These are phyloP conservation scores for Norana najaformis DNA, from an alignment of 2,888 invertebrate genomes.

Conservation along the genomic window DNA sequence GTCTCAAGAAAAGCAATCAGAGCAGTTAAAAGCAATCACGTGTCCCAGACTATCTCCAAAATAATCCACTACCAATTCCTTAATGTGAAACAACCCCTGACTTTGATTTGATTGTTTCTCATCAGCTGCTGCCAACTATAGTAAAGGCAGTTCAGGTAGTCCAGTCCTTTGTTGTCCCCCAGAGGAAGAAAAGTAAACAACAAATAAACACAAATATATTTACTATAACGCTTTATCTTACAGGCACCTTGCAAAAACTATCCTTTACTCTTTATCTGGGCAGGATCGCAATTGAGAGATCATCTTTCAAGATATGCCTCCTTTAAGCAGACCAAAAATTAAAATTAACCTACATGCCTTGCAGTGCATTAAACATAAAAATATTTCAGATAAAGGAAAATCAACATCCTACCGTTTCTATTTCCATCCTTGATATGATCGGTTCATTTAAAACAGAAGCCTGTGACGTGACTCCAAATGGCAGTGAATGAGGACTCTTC, in stretches of 20 bases:
- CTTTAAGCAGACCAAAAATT: background rate
- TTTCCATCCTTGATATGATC: background rate
- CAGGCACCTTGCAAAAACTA: background rate
- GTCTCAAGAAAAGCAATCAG: too few relatives aligned
- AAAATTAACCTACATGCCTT: too few relatives aligned
- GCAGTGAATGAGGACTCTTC: background rate
- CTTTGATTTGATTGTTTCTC: background rate
- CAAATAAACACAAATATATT: background rate
- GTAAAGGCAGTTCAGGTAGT: background rate
- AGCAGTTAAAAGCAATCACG: background rate
- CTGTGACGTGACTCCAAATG: constrained; percentile 1
- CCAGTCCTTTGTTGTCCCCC: background rate
- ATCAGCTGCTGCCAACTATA: background rate
- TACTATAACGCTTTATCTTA: background rate
- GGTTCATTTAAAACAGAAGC: constrained; percentile 10
- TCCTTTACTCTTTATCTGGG: background rate
- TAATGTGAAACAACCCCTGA: background rate
- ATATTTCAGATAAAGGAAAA: too few relatives aligned
- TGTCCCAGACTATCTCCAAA: background rate
- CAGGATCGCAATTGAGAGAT: background rate
- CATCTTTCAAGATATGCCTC: background rate
- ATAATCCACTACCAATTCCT: background rate
- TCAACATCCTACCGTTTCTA: background rate
- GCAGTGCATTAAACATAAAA: background rate
- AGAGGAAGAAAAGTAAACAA: background rate